Evolutionary conservation across 2,797 vertebrate genomes (phyloP).

Genomic region (Sebastes baramenuke): DNA sequence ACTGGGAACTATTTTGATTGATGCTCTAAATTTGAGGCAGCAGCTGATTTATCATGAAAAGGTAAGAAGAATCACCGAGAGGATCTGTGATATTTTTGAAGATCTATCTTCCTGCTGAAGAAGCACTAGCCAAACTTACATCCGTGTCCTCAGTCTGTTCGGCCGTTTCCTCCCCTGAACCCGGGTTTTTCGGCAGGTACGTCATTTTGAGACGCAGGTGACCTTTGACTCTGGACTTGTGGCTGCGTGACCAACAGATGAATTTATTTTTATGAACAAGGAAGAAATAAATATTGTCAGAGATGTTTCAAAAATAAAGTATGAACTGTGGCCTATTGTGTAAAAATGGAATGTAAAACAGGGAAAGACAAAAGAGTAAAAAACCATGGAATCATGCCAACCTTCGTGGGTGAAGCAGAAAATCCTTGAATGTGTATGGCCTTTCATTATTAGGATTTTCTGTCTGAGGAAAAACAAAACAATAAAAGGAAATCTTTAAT

Average conservation of each 20-base stretch:
- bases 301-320: not conserved
- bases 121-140: constrained; percentile 75
- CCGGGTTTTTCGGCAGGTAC: constrained; percentile 90
- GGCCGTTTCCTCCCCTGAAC: constrained; percentile 87
- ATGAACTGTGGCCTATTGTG: not conserved
- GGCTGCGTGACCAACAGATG: constrained; percentile 75
- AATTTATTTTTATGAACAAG: not conserved
- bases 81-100: no score
- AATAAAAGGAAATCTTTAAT: constrained; percentile 31
- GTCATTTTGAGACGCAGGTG: constrained; percentile 98
- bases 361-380: constrained; percentile 24
- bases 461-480: constrained; percentile 85
- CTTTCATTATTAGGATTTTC: constrained; percentile 94
- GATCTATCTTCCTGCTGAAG: no score
- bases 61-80: no score
- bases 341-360: constrained; percentile 39
- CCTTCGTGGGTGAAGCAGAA: constrained; percentile 98
- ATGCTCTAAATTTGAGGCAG: no score
- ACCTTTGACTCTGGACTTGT: constrained; percentile 97
- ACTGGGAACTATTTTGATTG: no score
- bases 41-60: no score
- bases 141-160: constrained; percentile 90
- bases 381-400: constrained; percentile 73
- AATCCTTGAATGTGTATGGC: constrained; percentile 98
- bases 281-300: not conserved